A percentile compares a stretch with the other conserved stretches of the same genome.
Conservation (phyloP, 2,113 vertebrate species). For the Stomatorhinus ivindoensis region DNA sequence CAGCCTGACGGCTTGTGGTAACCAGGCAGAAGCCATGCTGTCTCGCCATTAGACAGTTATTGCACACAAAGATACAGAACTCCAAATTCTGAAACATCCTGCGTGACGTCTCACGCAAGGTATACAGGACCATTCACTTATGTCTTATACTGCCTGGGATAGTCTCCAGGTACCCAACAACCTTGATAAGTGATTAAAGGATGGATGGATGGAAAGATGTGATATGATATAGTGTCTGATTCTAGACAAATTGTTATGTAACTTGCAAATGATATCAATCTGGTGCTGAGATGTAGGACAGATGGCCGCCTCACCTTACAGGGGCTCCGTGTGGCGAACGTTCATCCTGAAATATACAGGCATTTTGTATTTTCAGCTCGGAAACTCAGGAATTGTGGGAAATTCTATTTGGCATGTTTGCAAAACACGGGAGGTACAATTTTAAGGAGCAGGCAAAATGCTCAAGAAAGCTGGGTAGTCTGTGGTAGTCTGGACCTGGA, state of each 20-base stretch:
- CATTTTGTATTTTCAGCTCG: neutral
- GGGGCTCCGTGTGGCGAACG: neutral
- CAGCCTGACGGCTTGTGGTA: neutral
- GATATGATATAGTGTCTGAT: neutral
- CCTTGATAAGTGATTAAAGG: neutral
- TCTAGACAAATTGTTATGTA: neutral
- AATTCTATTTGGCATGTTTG: neutral
- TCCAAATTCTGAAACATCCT: neutral
- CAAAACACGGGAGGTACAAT: neutral
- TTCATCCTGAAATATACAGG: neutral
- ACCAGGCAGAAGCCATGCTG: neutral
- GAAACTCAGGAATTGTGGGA: neutral
- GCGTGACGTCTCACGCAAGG: neutral
- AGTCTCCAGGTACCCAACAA: neutral
- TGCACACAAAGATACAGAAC: neutral
- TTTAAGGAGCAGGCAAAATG: neutral
- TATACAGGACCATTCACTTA: neutral
- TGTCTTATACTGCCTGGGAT: neutral
- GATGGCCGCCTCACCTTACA: neutral
- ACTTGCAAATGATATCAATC: neutral
- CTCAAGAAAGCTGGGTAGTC: neutral
- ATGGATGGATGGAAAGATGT: neutral
- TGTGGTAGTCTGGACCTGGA: neutral
- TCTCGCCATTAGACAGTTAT: neutral
- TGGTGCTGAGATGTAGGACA: neutral